Base-by-base conservation (phyloP, 1,140 invertebrate species). In the Papilio polyxenes region DNA sequence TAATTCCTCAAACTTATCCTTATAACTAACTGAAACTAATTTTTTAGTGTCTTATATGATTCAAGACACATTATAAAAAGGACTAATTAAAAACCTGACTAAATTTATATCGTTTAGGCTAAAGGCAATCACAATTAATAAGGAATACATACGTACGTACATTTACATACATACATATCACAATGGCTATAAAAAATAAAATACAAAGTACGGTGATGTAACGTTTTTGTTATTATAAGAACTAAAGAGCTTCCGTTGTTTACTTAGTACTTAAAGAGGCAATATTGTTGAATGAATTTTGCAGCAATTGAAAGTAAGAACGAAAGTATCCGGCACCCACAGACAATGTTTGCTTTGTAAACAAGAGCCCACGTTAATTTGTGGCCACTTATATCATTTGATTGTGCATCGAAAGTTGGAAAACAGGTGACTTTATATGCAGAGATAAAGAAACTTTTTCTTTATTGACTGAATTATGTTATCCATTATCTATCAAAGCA, bases 221-320 rank as follows among this genome's bases (percentile, higher is more conserved):
- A 56, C 10, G 53, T 5, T 69, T 37, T 69, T 69, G 65, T 72
- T 72, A 72, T 72, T 31, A 15, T 72, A 40, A 72, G 37, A 37
- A 23, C 31, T 72, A 72, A 37, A 15, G 65, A 72, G 65, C 65
- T 72, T 72, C 31, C 23, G 62, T 65, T 13, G 62, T 65, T 13
- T 17, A 72, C 31, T 0, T 69, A 72, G 23, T 72, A 72, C 65
- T 72, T 40, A 72, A 72, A 40, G 31, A 6, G n/a, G n/a, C 13
- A 8, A 49, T 49, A 17, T 48, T 49, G 10, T 20, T 77, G 44
- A 77, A 77, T 77, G 49, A 77, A 20, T 51, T 77, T 77, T 56
- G 75, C 75, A 77, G 20, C 23, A 31, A 77, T 53, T 77, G 75
- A 77, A 77, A 77, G 75, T 75, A 76, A 76, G 75, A 74, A 15